Evolutionary conservation across 2,113 vertebrate species (phyloP), one percentile per base, ranked within the genome.

Genomic region (Mesoclemmys tuberculata): DNA sequence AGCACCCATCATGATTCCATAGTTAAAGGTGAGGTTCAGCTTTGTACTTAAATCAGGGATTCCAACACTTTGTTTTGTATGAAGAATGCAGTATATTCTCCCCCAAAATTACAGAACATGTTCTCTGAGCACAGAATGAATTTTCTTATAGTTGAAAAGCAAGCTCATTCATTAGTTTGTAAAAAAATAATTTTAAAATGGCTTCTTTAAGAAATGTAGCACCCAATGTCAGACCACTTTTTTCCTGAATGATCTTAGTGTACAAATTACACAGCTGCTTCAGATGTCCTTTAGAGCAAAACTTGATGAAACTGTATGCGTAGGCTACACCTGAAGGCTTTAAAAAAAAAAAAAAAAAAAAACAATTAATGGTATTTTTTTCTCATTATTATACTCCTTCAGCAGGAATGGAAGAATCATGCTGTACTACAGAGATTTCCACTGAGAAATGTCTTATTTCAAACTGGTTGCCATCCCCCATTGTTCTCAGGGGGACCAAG

Each of bases 1-100:
- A 74, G 84, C 86, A n/a, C 10, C 51, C 86, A 88, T 96, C 91
- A 55, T 29, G 71, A 35, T 77, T 93, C 82, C 84, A 55, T 51
- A 48, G 82, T 91, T 93, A 92, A 92, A 77, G 74, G 87, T 84
- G 51, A 85, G 89, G 71, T 92, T 96, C 80, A 85, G 86, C 93
- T 89, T 91, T 92, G 85, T 81, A 92, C 92, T 87, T 94, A 85
- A 92, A 92, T 89, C 6, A 74, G 5, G 84, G 94, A 86, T 90
- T 89, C 54, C 94, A 68, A 12, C 31, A 16, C 13, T 68, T 94
- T 88, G 82, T 82, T 89, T 71, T 41, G 6, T 86, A 29, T 79
- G 52, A 90, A 74, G 87, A 95, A 91, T 85, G 71, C 85, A 52
- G 77, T 58, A 58, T 6, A 56, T 19, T 27, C 87, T 80, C 61